Base-by-base conservation (phyloP, 2,888 invertebrate genomes). In the Himalopsyche tibetana region DNA sequence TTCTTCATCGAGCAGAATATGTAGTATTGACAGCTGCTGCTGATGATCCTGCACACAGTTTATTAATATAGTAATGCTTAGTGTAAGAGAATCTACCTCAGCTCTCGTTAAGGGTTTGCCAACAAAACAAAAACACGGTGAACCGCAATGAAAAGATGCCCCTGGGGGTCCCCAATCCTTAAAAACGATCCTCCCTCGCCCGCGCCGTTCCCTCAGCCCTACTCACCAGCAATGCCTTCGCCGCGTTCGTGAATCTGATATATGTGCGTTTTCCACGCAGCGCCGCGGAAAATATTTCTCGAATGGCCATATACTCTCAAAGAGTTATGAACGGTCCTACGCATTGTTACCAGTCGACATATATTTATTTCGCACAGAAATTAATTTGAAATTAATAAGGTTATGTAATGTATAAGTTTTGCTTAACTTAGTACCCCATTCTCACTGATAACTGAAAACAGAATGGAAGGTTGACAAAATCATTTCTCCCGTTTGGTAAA, bases 231-330 rank as follows among this genome's bases (percentile, higher is more conserved):
- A 4, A 74, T 5, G 36, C 36, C 69, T 45, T 9, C 45, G 6
- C 11, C 11, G 15, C 36, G 74, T 36, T 36, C 36, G 38, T 38
- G 74, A 74, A 74, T 74, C 74, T 74, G 85, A 85, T 83, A 83
- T 85, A 85, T 83, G 85, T 83, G 56, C 80, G 51, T 79, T 82
- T 63, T 80, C 51, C 85, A 85, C 85, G 85, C 85, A 85, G 85
- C 36, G 74, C 74, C 74, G 5, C 74, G 9, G 74, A 74, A 74
- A 74, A 38, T 38, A 38, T 74, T 28, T 74, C 36, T 36, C 74
- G 12, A 74, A 8, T 19, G 36, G 15, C 38, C 36, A 28, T 19
- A 9, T 8, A 9, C 38, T 74, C 74, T 11, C 74, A 74, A 74
- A 74, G 1, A n/a, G 74, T 36, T 74, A 74, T 12, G 0, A 15